phyloP scores from a whole-genome alignment of 2,888 invertebrate species.

The Adineta ricciae region DNA sequence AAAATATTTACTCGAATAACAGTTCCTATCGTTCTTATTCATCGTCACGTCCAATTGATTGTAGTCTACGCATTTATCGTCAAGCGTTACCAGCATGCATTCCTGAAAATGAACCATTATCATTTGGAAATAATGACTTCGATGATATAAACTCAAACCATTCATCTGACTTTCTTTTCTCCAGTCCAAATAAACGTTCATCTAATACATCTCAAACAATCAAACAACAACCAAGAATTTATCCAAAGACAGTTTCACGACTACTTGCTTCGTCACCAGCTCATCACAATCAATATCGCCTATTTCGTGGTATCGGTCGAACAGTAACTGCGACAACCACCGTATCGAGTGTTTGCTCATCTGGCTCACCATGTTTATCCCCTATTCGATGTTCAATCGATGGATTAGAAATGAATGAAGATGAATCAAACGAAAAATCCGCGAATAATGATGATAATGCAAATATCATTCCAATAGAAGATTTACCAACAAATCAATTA shows the following conservation, averaged over 20 bases:
- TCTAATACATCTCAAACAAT: background rate
- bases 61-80: background rate
- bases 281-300: background rate
- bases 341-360: background rate
- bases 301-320: background rate
- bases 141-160: background rate
- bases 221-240: background rate
- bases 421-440: background rate
- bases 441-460: background rate
- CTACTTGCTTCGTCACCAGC: slow-evolving; percentile 15
- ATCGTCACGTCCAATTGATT: background rate
- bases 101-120: background rate
- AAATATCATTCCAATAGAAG: background rate
- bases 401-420: background rate
- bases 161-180: background rate
- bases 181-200: background rate
- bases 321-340: background rate
- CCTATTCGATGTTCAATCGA: background rate
- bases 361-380: background rate
- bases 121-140: background rate
- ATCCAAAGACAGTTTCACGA: background rate
- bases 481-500: background rate
- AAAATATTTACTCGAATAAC: background rate
- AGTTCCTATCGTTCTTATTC: background rate
- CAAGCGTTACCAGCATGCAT: background rate